Evolutionary conservation across 2,888 invertebrate species (phyloP).

Genomic region (Diadegma fenestrale): DNA sequence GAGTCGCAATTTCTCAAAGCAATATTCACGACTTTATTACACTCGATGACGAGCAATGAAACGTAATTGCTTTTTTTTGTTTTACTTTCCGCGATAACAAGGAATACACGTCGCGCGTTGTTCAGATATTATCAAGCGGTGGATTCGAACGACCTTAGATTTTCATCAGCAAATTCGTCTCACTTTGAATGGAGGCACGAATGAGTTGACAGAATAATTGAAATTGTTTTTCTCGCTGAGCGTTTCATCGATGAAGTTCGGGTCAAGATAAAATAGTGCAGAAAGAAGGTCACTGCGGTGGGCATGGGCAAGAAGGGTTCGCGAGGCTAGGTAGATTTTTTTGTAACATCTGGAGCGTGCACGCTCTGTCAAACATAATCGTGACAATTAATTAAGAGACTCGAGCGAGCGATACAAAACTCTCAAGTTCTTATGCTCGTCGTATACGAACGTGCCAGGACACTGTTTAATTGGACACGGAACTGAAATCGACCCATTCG

Average conservation of each 20-base stretch:
- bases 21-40: neutral
- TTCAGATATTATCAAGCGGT: neutral
- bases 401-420: slow-evolving; percentile 47
- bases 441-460: slow-evolving; percentile 10
- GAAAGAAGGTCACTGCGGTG: neutral
- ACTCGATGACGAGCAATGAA: neutral
- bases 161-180: neutral
- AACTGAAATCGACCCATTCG: slow-evolving; percentile 52
- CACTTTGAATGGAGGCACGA: neutral
- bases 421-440: slow-evolving; percentile 26
- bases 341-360: neutral
- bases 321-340: neutral
- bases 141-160: neutral
- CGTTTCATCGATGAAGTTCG: neutral
- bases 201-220: neutral
- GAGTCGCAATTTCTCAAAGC: neutral
- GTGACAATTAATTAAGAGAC: slow-evolving; percentile 61
- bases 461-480: slow-evolving; percentile 63
- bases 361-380: slow-evolving; percentile 38
- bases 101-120: neutral
- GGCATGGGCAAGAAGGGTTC: neutral
- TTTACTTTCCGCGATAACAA: neutral
- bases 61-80: neutral
- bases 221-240: neutral
- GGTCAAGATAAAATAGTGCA: neutral